A percentile compares a stretch with the other conserved stretches of the same genome.
These are phyloP conservation scores for Drosophila buzzatii DNA, from an alignment of 2,888 invertebrate genomes.

Conservation along the genomic window DNA sequence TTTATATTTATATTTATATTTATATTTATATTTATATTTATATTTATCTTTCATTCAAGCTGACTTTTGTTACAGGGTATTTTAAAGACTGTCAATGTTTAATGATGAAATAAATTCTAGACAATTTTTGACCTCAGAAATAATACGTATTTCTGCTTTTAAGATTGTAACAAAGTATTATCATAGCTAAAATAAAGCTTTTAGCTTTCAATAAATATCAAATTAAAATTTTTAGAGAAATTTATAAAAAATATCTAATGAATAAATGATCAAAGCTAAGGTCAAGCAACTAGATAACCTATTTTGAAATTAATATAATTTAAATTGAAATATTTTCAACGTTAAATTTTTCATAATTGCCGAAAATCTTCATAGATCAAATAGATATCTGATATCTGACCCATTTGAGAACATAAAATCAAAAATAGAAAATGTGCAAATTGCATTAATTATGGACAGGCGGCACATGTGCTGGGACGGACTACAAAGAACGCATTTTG, in stretches of 20 bases:
- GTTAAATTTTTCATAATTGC: neutral
- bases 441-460: constrained; percentile 35
- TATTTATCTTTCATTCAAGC: neutral
- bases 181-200: constrained; percentile 13
- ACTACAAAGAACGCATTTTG: constrained; percentile 4
- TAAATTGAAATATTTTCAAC: neutral
- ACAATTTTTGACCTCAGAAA: constrained; percentile 24
- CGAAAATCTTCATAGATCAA: too few species aligned
- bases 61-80: constrained; percentile 6
- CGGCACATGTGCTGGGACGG: constrained; percentile 26
- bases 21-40: too few species aligned
- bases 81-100: neutral
- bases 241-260: neutral
- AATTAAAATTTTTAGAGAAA: neutral
- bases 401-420: neutral
- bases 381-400: neutral
- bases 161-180: constrained; percentile 7
- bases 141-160: constrained; percentile 6
- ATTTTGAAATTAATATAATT: neutral
- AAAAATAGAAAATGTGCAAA: constrained; percentile 40
- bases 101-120: constrained; percentile 36
- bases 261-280: neutral
- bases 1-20: too few species aligned
- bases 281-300: neutral
- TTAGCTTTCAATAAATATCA: neutral